Base-by-base conservation (phyloP, 2,797 vertebrate species). In the Periophthalmus magnuspinnatus region DNA sequence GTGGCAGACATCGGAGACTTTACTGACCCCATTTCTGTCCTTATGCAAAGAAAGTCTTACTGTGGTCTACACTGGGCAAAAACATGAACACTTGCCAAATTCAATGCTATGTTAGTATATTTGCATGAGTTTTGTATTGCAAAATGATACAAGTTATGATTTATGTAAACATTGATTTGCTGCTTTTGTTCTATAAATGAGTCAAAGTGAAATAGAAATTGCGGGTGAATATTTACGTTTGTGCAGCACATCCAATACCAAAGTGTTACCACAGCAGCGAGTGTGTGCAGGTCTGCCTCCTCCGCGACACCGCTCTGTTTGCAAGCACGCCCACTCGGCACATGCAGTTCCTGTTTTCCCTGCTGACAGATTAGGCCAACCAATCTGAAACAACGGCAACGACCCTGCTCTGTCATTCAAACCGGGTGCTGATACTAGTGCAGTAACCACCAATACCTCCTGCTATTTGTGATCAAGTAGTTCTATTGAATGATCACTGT, bases 281-380 rank as follows among this genome's bases (percentile, higher is more conserved):
- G 68, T 69, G 16, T 71, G 67, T 70, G 79, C 79, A 7, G 74
- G 86, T 84, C 75, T 81, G 85, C 81, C 89, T 84, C 92, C 85
- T 91, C 91, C 92, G 93, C 92, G 88, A 84, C 87, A 84, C 70
- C 81, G 84, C 78, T 91, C 81, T 78, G 80, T 89, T 89, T 92
- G 88, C 89, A 90, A 90, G 90, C 88, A 88, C 91, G 87, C 92
- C 93, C 87, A 94, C 93, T 93, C 88, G 47, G 81, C 82, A 84
- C 74, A 88, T 79, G 81, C 83, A 85, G 92, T 94, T 94, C 94
- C 93, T 94, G 94, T 94, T 94, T 94, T 94, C 90, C 81, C 86
- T 84, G 81, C 85, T 89, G 87, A 91, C 86, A 85, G 83, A 75
- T 82, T 48, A 56, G 68, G 61, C 50, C 78, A 89, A 85, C 93